phyloP scores from a whole-genome alignment of 2,113 vertebrate genomes.

The Nothoprocta perdicaria region DNA sequence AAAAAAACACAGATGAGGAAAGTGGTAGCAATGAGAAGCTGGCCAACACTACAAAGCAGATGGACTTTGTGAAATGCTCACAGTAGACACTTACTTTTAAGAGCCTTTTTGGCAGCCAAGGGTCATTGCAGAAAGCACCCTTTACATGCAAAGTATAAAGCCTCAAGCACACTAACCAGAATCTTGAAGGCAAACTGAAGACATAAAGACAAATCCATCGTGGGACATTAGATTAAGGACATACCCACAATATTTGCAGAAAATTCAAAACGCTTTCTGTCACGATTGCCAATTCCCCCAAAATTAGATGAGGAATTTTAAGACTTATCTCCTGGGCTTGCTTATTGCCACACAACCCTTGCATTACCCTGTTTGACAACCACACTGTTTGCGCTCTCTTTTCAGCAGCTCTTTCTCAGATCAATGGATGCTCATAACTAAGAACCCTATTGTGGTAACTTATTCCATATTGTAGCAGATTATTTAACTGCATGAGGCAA shows the following conservation, averaged over 20 bases:
- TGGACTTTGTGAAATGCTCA: neutral
- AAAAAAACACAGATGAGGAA: neutral
- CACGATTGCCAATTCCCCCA: neutral
- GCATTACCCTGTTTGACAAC: neutral
- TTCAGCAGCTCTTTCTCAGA: neutral
- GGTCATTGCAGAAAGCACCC: neutral
- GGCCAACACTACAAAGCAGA: neutral
- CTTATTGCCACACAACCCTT: neutral
- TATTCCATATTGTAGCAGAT: neutral
- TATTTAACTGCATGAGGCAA: neutral
- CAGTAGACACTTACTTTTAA: neutral
- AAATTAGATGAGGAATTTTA: neutral
- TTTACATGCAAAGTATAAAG: neutral
- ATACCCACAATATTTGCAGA: neutral
- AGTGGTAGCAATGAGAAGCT: neutral
- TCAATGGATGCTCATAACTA: neutral
- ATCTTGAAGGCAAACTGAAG: neutral
- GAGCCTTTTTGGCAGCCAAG: neutral
- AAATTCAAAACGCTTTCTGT: neutral
- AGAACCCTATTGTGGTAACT: neutral
- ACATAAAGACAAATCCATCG: neutral
- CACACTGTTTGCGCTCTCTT: neutral
- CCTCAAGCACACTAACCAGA: neutral
- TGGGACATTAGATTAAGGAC: neutral
- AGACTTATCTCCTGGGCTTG: neutral